A percentile compares a stretch with the other conserved stretches of the same genome.
Evolutionary conservation across 2,888 invertebrate species (phyloP).

Genomic region (Aphodius granarius): DNA sequence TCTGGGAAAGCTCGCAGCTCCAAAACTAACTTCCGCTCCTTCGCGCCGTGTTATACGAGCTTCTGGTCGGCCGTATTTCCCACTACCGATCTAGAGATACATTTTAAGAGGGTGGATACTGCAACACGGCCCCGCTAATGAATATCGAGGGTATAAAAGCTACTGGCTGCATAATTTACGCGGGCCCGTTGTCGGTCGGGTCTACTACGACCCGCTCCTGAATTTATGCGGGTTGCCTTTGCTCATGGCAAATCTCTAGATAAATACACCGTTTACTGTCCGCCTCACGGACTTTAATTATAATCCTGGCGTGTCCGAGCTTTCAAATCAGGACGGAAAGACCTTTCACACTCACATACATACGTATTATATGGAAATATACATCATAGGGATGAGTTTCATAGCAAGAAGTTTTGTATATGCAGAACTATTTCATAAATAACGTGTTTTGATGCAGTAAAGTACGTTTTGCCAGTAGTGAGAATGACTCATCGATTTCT

Average conservation of each 20-base stretch:
- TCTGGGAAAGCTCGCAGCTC: conserved; percentile 4
- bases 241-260: conserved; percentile 33
- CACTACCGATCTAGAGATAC: conserved; percentile 11
- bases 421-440: too few relatives aligned
- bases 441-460: too few relatives aligned
- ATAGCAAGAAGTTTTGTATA: too few relatives aligned
- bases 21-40: conserved; percentile 8
- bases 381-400: too few relatives aligned
- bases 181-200: conserved; percentile 19
- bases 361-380: too few relatives aligned
- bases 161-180: conserved; percentile 35
- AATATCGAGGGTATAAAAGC: conserved; percentile 29
- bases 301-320: conserved; percentile 28
- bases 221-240: conserved; percentile 33
- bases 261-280: conserved; percentile 31
- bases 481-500: too few relatives aligned
- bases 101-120: conserved; percentile 14
- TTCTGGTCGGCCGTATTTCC: not conserved
- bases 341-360: not conserved
- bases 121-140: conserved; percentile 19
- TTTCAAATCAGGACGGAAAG: not conserved
- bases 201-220: conserved; percentile 5
- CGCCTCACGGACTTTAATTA: conserved; percentile 29
- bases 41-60: conserved; percentile 1
- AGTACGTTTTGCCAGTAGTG: too few relatives aligned